These are phyloP conservation scores for Rhamphomyia laevipes DNA, from an alignment of 2,888 invertebrate species.

Conservation along the genomic window DNA sequence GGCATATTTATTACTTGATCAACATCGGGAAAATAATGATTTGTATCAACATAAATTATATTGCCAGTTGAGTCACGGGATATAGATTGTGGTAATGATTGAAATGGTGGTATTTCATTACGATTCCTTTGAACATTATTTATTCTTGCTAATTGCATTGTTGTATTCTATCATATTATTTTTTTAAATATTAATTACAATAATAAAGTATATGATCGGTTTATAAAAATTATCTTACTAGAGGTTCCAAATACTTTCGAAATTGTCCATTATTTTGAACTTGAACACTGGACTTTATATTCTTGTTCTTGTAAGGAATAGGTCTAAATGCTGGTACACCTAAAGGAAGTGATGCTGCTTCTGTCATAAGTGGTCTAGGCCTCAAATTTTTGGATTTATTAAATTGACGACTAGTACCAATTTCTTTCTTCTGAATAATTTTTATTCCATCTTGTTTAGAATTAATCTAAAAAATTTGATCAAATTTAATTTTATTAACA, in stretches of 20 bases:
- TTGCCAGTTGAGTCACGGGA: slow-evolving; percentile 43
- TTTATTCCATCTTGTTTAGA: not conserved
- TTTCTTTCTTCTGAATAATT: slow-evolving; percentile 8
- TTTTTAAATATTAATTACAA: too few relatives aligned
- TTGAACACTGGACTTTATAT: not conserved
- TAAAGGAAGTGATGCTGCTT: slow-evolving; percentile 45
- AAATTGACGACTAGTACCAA: slow-evolving; percentile 4
- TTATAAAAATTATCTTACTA: too few relatives aligned
- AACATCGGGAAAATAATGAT: slow-evolving; percentile 23
- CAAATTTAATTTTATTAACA: not conserved
- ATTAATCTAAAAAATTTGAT: not conserved
- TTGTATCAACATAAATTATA: slow-evolving; percentile 8
- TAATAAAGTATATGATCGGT: too few relatives aligned
- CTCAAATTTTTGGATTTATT: too few relatives aligned
- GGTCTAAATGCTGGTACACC: slow-evolving; percentile 71
- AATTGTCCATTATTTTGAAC: too few relatives aligned
- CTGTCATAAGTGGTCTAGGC: slow-evolving; percentile 28
- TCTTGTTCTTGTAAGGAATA: slow-evolving; percentile 47
- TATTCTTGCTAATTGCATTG: too few relatives aligned
- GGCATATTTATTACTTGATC: slow-evolving; percentile 18
- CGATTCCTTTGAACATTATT: slow-evolving; percentile 7
- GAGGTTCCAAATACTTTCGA: too few relatives aligned
- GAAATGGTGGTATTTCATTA: slow-evolving; percentile 40
- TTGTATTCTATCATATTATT: not conserved
- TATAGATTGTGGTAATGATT: slow-evolving; percentile 44